Evolutionary conservation across 2,113 vertebrate species (phyloP), one percentile per base, ranked within the genome.

Genomic region (Ciconia stormi): DNA sequence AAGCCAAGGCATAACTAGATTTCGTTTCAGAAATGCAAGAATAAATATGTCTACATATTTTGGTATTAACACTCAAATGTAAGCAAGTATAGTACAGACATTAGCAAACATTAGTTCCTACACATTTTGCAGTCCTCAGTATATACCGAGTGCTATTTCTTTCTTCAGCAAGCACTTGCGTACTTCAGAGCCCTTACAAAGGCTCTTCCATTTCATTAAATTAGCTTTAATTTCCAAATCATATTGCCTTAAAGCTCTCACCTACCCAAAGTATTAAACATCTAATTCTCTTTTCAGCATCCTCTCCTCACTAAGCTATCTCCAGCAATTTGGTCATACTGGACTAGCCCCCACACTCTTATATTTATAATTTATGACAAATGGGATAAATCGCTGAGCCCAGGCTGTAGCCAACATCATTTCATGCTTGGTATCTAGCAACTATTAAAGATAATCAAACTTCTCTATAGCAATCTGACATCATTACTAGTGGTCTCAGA

Each of bases 371-470:
- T 95, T 95, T 94, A 80, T 90, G 36, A 80, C 49, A 79, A 87
- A 44, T 22, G 7, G 38, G 86, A 40, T 55, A 73, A 89, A 13
- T 44, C 14, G 5, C 32, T 87, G 47, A 80, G 87, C 56, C 65
- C 46, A 66, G 63, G 63, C 56, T 73, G 50, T 11, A 61, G 86
- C 50, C 40, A 76, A 50, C 53, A 70, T 82, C 47, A 74, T 92
- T 97, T 95, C 95, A 95, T 81, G 66, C 86, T 87, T 88, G 63
- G 73, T 53, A 56, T 91, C 59, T 70, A 82, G 87, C n/a, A 80
- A 95, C 89, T 72, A 89, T 95, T 82, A 94, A 89, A 96, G 76
- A 90, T 89, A 95, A 97, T 97, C 82, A 95, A 94, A 96, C 61
- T 58, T 94, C 62, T 94, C 93, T 94, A 90, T 87, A 91, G 89